phyloP scores from a whole-genome alignment of 1,140 invertebrate genomes.

The Oryctes rhinoceros region DNA sequence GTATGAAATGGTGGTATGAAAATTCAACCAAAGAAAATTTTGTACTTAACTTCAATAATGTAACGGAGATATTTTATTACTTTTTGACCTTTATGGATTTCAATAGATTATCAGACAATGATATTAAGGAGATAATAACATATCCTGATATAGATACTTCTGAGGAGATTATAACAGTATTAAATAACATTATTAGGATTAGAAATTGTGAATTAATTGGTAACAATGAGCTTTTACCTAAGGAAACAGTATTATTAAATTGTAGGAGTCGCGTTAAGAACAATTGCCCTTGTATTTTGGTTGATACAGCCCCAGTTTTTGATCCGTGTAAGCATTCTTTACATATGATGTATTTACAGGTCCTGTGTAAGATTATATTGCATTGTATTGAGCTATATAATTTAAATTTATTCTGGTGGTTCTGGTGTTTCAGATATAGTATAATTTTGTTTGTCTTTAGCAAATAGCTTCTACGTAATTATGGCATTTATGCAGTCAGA shows the following conservation, averaged over 20 bases:
- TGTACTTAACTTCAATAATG: not conserved
- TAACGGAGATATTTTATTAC: not conserved
- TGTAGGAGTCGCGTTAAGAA: conserved; percentile 1
- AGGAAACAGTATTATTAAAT: not conserved
- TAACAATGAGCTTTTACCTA: not conserved
- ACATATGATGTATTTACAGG: no score
- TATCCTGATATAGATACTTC: conserved; percentile 51
- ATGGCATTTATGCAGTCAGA: no score
- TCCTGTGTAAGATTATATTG: no score
- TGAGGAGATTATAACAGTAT: conserved; percentile 45
- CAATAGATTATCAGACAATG: conserved; percentile 45
- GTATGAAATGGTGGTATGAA: conserved; percentile 56
- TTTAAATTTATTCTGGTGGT: no score
- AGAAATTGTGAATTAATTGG: not conserved
- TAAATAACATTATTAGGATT: conserved; percentile 45
- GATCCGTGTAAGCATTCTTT: not conserved
- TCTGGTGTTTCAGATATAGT: no score
- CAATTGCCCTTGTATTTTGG: conserved; percentile 16
- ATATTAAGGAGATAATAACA: conserved; percentile 52
- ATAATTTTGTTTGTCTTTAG: not conserved
- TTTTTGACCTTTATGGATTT: conserved; percentile 54
- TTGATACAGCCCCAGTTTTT: not conserved
- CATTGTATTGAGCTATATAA: no score
- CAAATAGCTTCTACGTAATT: no score
- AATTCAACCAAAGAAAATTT: conserved; percentile 44